These are phyloP conservation scores for Vanessa tameamea DNA, from an alignment of 1,140 invertebrate species.

Conservation along the genomic window DNA sequence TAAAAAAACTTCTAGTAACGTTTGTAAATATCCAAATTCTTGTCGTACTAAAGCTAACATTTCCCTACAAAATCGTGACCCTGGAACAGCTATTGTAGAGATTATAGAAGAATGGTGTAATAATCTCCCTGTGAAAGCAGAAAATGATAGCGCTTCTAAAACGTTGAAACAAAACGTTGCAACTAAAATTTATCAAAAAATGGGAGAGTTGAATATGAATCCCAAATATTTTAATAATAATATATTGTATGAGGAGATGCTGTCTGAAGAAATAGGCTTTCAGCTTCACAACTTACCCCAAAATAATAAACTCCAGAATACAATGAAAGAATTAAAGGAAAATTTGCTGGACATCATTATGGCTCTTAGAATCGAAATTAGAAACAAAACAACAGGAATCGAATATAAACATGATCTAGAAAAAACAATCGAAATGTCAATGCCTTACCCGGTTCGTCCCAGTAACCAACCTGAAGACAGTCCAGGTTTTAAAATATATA, in stretches of 20 bases:
- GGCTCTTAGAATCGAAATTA: slow-evolving; percentile 41
- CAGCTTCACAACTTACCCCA: slow-evolving; percentile 41
- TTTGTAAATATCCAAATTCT: slow-evolving; percentile 17
- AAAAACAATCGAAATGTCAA: slow-evolving; percentile 49
- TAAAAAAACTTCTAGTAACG: neutral
- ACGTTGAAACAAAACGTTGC: slow-evolving; percentile 45
- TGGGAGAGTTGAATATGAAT: slow-evolving; percentile 50
- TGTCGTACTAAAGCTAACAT: slow-evolving; percentile 27
- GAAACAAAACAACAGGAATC: slow-evolving; percentile 38
- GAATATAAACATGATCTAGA: slow-evolving; percentile 49
- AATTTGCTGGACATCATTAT: slow-evolving; percentile 40
- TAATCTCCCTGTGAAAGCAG: slow-evolving; percentile 40
- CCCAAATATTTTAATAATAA: slow-evolving; percentile 47
- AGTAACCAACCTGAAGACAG: slow-evolving; percentile 26
- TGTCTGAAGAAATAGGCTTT: slow-evolving; percentile 45
- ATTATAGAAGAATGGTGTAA: slow-evolving; percentile 49
- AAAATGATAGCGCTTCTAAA: slow-evolving; percentile 30
- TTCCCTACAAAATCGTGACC: slow-evolving; percentile 15
- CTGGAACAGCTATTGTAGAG: slow-evolving; percentile 44
- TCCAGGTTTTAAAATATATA: slow-evolving; percentile 57
- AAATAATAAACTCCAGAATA: slow-evolving; percentile 21
- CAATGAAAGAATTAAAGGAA: slow-evolving; percentile 28
- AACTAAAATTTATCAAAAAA: slow-evolving; percentile 48
- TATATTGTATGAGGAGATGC: slow-evolving; percentile 41
- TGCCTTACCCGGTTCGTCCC: slow-evolving; percentile 41